Base-by-base conservation (phyloP, 1,140 invertebrate species). In the Papilio glaucus region DNA sequence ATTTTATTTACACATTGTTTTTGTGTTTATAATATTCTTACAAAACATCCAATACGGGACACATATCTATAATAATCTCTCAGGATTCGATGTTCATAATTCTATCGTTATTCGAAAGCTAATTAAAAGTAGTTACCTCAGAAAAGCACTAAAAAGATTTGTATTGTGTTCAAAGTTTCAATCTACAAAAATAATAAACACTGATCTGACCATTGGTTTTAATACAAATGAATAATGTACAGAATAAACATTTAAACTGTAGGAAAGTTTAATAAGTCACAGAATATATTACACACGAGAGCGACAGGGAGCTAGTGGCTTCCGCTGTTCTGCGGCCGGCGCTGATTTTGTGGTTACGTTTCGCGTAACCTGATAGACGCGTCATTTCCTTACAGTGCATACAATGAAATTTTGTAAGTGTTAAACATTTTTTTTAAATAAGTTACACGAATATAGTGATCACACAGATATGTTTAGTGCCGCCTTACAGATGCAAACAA, bases 261-360 rank as follows among this genome's bases (percentile, higher is more conserved):
- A 42, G 42, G 57, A 74, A 73, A 83, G 76, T 84, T 33, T 76
- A 83, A 82, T 87, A 86, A 81, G 82, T 86, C 77, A 86, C 77
- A 71, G 72, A 71, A 80, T 84, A 21, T 33, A 41, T 67, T 45
- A 62, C 37, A 80, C 81, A 78, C 81, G 82, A 80, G 81, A 84
- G 77, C 61, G 74, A 74, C 68, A 60, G 73, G 77, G 74, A 75
- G 72, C 77, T 80, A 80, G 83, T 82, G 86, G 85, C 89, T 91
- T 92, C 90, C 90, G 90, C 85, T 87, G 90, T 89, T 86, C 81
- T 89, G 89, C 83, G 90, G 89, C 77, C 72, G 76, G 38, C 85
- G 81, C 83, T 89, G 89, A 91, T 89, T 90, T 89, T 91, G 89
- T 84, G 90, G 90, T 92, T 89, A 83, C 84, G 85, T 90, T 91